Evolutionary conservation across 2,888 invertebrate species (phyloP).

Genomic region (Hypena proboscidalis): DNA sequence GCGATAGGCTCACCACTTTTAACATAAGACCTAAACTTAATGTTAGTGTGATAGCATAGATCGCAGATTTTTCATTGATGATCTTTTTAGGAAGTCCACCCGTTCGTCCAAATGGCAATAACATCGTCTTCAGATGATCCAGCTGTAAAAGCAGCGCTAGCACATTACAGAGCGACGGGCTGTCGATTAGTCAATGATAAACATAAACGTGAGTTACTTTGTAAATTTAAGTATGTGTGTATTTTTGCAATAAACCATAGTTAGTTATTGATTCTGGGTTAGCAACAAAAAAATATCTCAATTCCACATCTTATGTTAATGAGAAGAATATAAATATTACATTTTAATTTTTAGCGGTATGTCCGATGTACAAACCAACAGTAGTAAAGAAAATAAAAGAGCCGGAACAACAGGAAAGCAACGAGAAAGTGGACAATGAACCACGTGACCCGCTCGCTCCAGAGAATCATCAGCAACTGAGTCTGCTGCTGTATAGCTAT

Average conservation of each 20-base stretch:
- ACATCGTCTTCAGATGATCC: conserved; percentile 87
- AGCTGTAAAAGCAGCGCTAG: conserved; percentile 89
- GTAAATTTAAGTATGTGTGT: not conserved
- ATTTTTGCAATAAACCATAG: too few relatives aligned
- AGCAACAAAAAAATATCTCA: too few relatives aligned
- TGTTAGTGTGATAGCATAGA: too few relatives aligned
- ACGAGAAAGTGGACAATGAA: conserved; percentile 50
- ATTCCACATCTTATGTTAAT: too few relatives aligned
- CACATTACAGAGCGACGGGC: conserved; percentile 95
- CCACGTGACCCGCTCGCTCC: conserved; percentile 90
- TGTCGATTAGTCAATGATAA: conserved; percentile 81
- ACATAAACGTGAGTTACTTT: conserved; percentile 58
- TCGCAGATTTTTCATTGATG: too few relatives aligned
- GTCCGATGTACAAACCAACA: conserved; percentile 67
- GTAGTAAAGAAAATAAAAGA: conserved; percentile 57
- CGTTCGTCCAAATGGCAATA: conserved; percentile 90
- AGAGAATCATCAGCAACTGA: conserved; percentile 93
- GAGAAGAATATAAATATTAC: not conserved
- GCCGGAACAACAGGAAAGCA: conserved; percentile 42
- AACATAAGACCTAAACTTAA: too few relatives aligned
- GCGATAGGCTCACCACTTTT: too few relatives aligned
- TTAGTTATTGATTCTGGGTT: too few relatives aligned
- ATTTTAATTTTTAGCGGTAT: conserved; percentile 55
- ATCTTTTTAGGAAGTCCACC: conserved; percentile 88
- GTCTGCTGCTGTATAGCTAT: conserved; percentile 95